A percentile compares a stretch with the other conserved stretches of the same genome.
Conservation (phyloP, 2,113 vertebrate species). For the Lepus timidus region DNA sequence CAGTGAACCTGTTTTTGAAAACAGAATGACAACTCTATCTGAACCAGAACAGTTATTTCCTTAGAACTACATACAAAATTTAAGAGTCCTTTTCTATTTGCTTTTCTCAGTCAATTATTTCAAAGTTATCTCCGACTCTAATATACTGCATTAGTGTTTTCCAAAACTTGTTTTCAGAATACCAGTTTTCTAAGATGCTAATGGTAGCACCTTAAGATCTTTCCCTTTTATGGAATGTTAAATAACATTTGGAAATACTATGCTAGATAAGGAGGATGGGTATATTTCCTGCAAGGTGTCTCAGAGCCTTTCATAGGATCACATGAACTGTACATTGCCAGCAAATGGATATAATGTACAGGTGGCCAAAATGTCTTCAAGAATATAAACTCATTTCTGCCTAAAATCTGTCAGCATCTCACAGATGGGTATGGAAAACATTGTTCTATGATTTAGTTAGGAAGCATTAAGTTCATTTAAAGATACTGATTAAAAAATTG, state of each 20-base stretch:
- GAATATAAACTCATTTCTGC: conserved; percentile 12
- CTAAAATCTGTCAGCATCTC: conserved; percentile 16
- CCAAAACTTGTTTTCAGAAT: background rate
- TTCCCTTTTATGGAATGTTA: background rate
- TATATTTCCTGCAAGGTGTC: background rate
- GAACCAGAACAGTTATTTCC: background rate
- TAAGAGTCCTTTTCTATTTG: conserved; percentile 32
- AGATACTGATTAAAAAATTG: conserved; percentile 59
- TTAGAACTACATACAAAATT: conserved; percentile 10
- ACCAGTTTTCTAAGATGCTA: background rate
- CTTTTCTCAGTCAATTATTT: background rate
- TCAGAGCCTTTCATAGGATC: background rate
- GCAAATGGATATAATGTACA: background rate
- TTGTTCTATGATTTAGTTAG: background rate
- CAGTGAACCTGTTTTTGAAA: conserved; percentile 69
- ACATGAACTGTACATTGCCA: background rate
- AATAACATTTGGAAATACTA: background rate
- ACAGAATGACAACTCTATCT: conserved; percentile 55
- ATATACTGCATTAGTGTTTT: background rate
- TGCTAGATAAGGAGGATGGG: background rate
- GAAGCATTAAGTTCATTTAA: conserved; percentile 31
- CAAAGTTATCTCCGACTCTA: background rate
- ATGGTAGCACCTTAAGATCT: background rate
- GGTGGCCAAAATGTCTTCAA: conserved; percentile 9
- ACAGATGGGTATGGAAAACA: background rate